Conservation (phyloP, 2,113 vertebrate genomes). For the Megaptera novaeangliae region DNA sequence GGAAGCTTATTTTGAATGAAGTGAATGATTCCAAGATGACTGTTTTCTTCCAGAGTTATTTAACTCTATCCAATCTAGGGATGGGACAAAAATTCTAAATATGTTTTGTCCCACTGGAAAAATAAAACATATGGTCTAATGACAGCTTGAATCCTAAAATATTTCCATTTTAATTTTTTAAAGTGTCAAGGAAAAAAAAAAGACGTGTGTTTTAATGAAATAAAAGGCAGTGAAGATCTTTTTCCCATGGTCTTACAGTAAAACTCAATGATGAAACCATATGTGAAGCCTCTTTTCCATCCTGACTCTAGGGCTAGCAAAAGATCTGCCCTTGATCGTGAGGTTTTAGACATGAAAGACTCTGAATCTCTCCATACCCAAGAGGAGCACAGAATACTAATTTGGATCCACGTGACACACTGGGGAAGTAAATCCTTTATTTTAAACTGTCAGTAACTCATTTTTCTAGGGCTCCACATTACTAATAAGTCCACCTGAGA, state of each 20-base stretch:
- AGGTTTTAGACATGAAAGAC: constrained; percentile 76
- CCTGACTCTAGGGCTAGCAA: constrained; percentile 58
- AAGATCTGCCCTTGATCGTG: constrained; percentile 75
- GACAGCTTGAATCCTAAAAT: constrained; percentile 49
- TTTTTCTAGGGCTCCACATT: constrained; percentile 19
- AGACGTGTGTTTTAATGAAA: constrained; percentile 64
- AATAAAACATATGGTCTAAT: background rate
- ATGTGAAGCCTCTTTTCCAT: constrained; percentile 26
- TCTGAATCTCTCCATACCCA: constrained; percentile 61
- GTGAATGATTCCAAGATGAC: background rate
- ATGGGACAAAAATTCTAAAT: background rate
- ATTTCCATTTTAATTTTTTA: constrained; percentile 61
- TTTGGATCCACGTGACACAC: constrained; percentile 53
- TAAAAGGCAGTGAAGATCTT: constrained; percentile 46
- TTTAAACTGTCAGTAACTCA: constrained; percentile 68
- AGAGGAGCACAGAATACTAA: constrained; percentile 74
- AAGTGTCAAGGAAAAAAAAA: constrained; percentile 57
- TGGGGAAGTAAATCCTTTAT: constrained; percentile 67
- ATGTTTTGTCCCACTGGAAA: background rate
- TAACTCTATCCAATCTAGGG: background rate
- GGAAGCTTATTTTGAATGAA: background rate
- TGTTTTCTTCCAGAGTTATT: background rate
- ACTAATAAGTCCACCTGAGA: background rate
- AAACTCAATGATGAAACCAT: constrained; percentile 60
- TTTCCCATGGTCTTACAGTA: constrained; percentile 40